Base-by-base conservation (phyloP, 2,797 vertebrate species). In the Liasis olivaceus region DNA sequence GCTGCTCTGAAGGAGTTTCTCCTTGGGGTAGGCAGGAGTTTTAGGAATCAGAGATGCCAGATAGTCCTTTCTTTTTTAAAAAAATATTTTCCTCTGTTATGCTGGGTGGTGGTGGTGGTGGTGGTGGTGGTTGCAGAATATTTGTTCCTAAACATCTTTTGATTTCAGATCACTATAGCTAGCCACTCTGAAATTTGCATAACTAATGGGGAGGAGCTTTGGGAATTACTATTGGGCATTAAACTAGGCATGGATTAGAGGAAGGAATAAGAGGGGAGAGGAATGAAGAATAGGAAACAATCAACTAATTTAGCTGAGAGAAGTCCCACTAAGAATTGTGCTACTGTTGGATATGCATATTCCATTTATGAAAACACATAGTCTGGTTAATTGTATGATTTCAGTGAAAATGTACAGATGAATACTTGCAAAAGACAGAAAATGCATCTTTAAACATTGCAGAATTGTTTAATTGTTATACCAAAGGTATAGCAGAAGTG, bases 1-100 rank as follows among this genome's bases (percentile, higher is more conserved):
- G 91, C 91, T 94, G 89, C 77, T 88, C 56, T 51, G 51, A 12
- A 26, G 47, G 91, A 88, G 31, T 63, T 59, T 87, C 89, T 90
- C 26, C 7, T 42, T 42, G 54, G 2, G 24, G 15, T 5, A 20
- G 51, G 54, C n/a, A 56, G 59, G 7, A 47, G 54, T n/a, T 60
- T 66, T 42, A 15, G 22, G 28, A 60, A 90, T 60, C n/a, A 42
- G 9, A 63, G 42, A 42, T 56, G 64, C 58, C 47, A 90, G 36
- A 64, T 92, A 81, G 64, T 89, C 24, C 87, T 63, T 62, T 84
- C 54, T 92, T 56, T 64, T 59, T 22, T 24, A 22, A 63, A 63
- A 64, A 64, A 26, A 90, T 69, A 56, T 42, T 5, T 9, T 51
- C 17, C 36, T 60, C 31, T 85, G 24, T 85, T n/a, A n/a, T n/a